Conservation (phyloP, 2,113 vertebrate genomes). For the Aspidoscelis tigris region DNA sequence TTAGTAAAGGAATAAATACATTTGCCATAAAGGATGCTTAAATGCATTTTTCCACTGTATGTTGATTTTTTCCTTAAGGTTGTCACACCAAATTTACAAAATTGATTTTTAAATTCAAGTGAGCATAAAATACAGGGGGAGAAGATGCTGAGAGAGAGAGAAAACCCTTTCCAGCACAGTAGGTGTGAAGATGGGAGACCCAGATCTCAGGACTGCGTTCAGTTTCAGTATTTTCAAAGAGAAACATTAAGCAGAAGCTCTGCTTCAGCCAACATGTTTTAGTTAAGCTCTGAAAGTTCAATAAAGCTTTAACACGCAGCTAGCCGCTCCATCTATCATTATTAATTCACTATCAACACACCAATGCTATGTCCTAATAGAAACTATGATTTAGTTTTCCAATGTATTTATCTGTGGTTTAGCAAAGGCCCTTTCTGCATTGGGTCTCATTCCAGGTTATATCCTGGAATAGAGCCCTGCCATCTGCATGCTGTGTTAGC, state of each 20-base stretch:
- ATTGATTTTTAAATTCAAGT: background rate
- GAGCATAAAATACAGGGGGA: background rate
- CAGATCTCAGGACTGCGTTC: background rate
- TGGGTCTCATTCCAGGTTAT: too few relatives aligned
- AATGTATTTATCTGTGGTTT: background rate
- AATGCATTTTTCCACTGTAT: background rate
- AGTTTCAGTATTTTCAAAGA: background rate
- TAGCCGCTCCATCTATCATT: background rate
- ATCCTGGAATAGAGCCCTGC: too few relatives aligned
- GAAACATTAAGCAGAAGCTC: background rate
- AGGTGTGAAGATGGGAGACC: background rate
- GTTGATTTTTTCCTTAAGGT: background rate
- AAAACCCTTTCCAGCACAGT: background rate
- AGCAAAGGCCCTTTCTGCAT: background rate
- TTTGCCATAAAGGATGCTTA: background rate
- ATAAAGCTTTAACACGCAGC: background rate
- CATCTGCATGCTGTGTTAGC: too few relatives aligned
- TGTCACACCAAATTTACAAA: background rate
- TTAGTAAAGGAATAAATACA: background rate
- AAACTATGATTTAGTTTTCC: background rate
- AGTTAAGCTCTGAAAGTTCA: background rate
- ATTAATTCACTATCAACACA: background rate
- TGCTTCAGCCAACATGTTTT: slow-evolving; percentile 1
- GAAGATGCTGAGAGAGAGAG: background rate
- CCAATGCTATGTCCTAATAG: background rate